Percentiles rank a stretch among this genome's conserved stretches.
These are phyloP conservation scores for Pectinophora gossypiella DNA, from an alignment of 1,140 invertebrate species.

Conservation along the genomic window DNA sequence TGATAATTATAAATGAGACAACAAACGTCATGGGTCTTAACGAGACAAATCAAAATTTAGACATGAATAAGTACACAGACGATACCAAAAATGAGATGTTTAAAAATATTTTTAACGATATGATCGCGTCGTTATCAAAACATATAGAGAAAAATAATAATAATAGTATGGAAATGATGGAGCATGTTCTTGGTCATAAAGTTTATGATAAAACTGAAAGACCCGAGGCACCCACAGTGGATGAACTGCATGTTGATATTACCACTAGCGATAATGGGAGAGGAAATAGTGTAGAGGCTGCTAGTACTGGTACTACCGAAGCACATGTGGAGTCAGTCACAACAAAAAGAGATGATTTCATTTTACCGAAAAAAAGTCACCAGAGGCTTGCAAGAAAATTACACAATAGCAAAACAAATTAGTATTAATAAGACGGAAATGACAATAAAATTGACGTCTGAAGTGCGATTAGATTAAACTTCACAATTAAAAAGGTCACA, in stretches of 20 bases:
- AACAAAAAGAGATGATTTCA: neutral
- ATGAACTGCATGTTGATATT: neutral
- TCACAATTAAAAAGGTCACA: too few relatives aligned
- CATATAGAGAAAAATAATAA: slow-evolving; percentile 44
- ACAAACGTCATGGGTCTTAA: slow-evolving; percentile 17
- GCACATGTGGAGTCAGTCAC: neutral
- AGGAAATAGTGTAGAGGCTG: too few relatives aligned
- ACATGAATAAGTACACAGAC: slow-evolving; percentile 23
- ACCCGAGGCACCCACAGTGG: neutral
- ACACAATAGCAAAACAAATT: slow-evolving; percentile 10
- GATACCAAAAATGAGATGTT: slow-evolving; percentile 6
- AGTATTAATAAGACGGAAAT: too few relatives aligned
- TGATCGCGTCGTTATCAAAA: slow-evolving; percentile 36
- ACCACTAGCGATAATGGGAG: neutral
- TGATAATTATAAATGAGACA: neutral
- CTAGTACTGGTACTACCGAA: too few relatives aligned
- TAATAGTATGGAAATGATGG: slow-evolving; percentile 33
- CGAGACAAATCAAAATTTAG: slow-evolving; percentile 19
- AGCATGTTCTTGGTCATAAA: slow-evolving; percentile 8
- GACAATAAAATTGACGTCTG: too few relatives aligned
- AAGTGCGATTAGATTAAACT: too few relatives aligned
- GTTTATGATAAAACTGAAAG: neutral
- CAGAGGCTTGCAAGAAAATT: slow-evolving; percentile 21
- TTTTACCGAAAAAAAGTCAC: slow-evolving; percentile 15
- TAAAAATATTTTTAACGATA: slow-evolving; percentile 17